phyloP scores from a whole-genome alignment of 2,888 invertebrate genomes.

The Electrophaes corylata region DNA sequence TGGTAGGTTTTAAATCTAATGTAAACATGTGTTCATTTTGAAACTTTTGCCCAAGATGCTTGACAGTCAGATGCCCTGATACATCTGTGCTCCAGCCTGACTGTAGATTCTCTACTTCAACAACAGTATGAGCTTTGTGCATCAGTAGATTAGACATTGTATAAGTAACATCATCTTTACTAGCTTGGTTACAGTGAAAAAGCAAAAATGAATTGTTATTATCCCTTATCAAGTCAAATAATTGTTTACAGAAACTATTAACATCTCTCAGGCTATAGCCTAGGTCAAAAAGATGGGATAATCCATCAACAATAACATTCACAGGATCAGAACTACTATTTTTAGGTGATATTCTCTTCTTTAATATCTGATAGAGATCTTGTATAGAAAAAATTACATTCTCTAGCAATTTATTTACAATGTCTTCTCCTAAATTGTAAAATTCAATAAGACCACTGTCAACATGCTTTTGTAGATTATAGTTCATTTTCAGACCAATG shows the following conservation, averaged over 20 bases:
- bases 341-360: conserved; percentile 63
- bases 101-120: conserved; percentile 87
- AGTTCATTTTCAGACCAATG: conserved; percentile 89
- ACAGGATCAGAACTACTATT: conserved; percentile 66
- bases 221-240: conserved; percentile 63
- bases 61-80: conserved; percentile 87
- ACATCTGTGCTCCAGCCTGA: conserved; percentile 90
- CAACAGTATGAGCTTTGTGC: conserved; percentile 85
- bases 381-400: conserved; percentile 61
- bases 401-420: conserved; percentile 49
- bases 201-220: conserved; percentile 70
- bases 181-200: conserved; percentile 84
- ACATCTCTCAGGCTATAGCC: conserved; percentile 81
- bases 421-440: conserved; percentile 61
- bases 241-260: conserved; percentile 75
- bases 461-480: conserved; percentile 84
- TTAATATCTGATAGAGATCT: conserved; percentile 67
- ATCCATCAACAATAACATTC: conserved; percentile 88
- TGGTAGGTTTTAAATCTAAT: conserved; percentile 58
- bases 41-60: conserved; percentile 68
- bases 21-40: conserved; percentile 55
- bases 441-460: conserved; percentile 63
- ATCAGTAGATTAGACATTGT: conserved; percentile 85
- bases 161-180: conserved; percentile 82
- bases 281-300: conserved; percentile 88